Evolutionary conservation across 2,797 vertebrate species (phyloP), one percentile per base, ranked within the genome.

Genomic region (Sciurus vulgaris): DNA sequence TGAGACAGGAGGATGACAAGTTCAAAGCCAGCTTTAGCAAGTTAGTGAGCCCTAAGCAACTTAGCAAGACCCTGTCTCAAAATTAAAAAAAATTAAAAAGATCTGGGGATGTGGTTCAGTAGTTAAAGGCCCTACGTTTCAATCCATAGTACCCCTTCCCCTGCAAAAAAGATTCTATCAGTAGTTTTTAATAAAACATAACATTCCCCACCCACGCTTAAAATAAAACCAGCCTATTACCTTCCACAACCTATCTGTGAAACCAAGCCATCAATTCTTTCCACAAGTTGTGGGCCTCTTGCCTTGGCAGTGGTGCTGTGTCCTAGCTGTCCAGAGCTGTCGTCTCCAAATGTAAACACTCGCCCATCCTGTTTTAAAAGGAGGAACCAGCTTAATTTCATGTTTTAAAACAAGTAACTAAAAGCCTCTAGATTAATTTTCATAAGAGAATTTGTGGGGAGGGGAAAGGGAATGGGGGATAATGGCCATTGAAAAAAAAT

Each of bases 181-280:
- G 8, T 89, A 20, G 82, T 61, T 93, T 93, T 33, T 87, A 89
- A 91, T 72, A 91, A 94, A 86, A 91, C 24, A 89, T 15, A 91
- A 54, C 22, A 56, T 13, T 91, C 73, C 88, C 59, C 63, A 74
- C 14, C 63, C 38, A 91, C 9, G 26, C 41, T 13, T 49, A 33
- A 67, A 69, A 33, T 18, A 26, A n/a, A 67, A 63, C 47, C 54
- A 77, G 20, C 2, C 13, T 54, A 10, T 88, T 97, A 98, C 98
- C 98, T 98, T 96, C 98, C 98, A 96, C 98, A 98, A 0, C 97
- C 97, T 86, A 98, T 94, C 70, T 97, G 98, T 2, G 98, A 98
- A 92, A 98, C 97, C 0, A 69, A 81, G 12, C 96, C 97, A 13
- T 84, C 56, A 83, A 97, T 83, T 69, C 93, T 20, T 86, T 98